Percentiles rank a stretch among this genome's conserved stretches.
phyloP scores from a whole-genome alignment of 2,888 invertebrate genomes.

The Linnaemya vulpina region DNA sequence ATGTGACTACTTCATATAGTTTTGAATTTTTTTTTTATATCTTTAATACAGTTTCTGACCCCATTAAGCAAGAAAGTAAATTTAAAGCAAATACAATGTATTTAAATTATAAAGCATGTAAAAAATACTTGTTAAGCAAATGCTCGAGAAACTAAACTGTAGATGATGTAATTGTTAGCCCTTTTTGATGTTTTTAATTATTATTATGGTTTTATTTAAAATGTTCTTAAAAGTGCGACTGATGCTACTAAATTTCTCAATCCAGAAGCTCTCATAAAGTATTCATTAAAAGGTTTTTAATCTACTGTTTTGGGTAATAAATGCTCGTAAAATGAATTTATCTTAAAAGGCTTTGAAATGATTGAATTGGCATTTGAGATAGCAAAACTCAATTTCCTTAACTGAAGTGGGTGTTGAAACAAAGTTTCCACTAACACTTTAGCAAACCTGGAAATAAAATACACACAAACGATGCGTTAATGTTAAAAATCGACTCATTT shows the following conservation, averaged over 20 bases:
- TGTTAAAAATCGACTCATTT: not conserved
- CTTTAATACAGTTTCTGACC: constrained; percentile 43
- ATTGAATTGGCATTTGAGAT: not conserved
- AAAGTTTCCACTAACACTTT: not conserved
- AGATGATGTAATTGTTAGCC: not conserved
- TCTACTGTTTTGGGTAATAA: no score
- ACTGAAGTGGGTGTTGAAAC: constrained; percentile 2
- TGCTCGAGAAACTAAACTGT: not conserved
- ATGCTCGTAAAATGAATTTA: not conserved
- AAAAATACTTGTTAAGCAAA: not conserved
- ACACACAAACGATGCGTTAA: not conserved
- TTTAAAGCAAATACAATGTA: not conserved
- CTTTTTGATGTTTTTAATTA: no score
- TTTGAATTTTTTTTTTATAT: not conserved
- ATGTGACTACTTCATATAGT: constrained; percentile 7
- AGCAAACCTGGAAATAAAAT: not conserved
- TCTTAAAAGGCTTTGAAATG: not conserved
- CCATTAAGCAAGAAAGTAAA: constrained; percentile 27
- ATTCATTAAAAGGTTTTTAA: not conserved
- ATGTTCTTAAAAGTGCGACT: no score
- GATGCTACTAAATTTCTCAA: no score
- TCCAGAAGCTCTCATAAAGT: no score
- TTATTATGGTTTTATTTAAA: no score
- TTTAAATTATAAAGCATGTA: not conserved
- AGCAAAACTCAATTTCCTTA: not conserved